Base-by-base conservation (phyloP, 2,888 invertebrate genomes). In the Perizoma flavofasciatum region DNA sequence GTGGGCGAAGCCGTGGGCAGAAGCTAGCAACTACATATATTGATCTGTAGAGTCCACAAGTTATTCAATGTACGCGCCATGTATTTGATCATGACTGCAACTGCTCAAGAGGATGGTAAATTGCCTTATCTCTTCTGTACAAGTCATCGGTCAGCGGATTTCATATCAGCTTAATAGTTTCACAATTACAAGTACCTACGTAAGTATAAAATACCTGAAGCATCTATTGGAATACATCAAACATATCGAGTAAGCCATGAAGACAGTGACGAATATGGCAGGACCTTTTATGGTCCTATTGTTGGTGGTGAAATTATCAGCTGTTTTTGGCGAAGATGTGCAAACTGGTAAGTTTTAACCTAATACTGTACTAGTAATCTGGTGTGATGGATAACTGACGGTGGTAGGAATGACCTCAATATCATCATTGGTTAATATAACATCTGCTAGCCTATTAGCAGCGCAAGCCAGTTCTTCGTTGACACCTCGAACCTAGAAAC, bases 231-330 rank as follows among this genome's bases (percentile, higher is more conserved):
- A 39, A 32, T 46, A 6, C 32, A n/a, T 46, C 32, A 34, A 34
- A 5, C 9, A n/a, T 8, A n/a, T n/a, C 39, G 37, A 53, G 22
- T 39, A 9, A 46, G 46, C 10, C 22, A 39, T 46, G 46, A 40
- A 46, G 53, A 33, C 33, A 2, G n/a, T n/a, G 6, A 46, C n/a
- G 34, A 46, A 34, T 33, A 10, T 53, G 39, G 39, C n/a, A 32
- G 45, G 32, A 43, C 46, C n/a, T 53, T 46, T 32, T n/a, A 7
- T 35, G 10, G 33, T 33, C n/a, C 32, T 53, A 11, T 39, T 53
- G 39, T 32, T 53, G 39, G 22, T 39, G 9, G 6, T 44, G 5
- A 22, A 35, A 5, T 37, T 46, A 34, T 33, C 33, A 6, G 37
- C 37, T 11, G 46, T 39, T 10, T 40, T 10, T 32, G 53, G n/a